Evolutionary conservation across 2,797 vertebrate species (phyloP), one percentile per base, ranked within the genome.

Genomic region (Hoplostethus atlanticus): DNA sequence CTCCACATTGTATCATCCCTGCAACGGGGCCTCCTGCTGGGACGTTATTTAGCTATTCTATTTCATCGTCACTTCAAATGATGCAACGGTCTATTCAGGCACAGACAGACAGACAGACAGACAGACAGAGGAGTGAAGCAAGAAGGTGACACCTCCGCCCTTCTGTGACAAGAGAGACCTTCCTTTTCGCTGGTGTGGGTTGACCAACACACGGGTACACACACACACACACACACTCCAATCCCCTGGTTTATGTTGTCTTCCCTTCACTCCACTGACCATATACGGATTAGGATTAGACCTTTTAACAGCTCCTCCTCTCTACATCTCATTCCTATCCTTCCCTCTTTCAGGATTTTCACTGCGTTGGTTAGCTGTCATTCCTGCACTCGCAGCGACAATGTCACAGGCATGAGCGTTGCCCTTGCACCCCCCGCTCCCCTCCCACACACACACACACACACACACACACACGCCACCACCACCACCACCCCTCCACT

Each of bases 11-110:
- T 89, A 90, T 90, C 84, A 75, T 87, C 90, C 84, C 81, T 64
- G 79, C 71, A 47, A 80, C 21, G 77, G 71, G 51, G 67, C 86
- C 81, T 89, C 92, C 92, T 89, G 91, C 92, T 94, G 92, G 84
- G 92, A 88, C 82, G 80, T 91, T 93, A 93, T 93, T 94, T 93
- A 94, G 86, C 87, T 79, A 93, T 93, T 94, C 93, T 83, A 90
- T 92, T 94, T 92, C 89, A 91, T 91, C 88, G 82, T 86, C 83
- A 72, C 86, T 87, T 88, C 84, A 87, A 90, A 90, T 92, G 89
- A 92, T 79, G 88, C 90, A 86, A 91, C 51, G 83, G 76, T 54
- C 86, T 84, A 81, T 81, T 88, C 79, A 84, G 84, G 71, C 76
- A 28, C 47, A 68, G 74, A 77, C 69, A 21, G 21, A 21, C 21